Conservation (phyloP, 1,140 invertebrate genomes). For the Drosophila aff. region DNA sequence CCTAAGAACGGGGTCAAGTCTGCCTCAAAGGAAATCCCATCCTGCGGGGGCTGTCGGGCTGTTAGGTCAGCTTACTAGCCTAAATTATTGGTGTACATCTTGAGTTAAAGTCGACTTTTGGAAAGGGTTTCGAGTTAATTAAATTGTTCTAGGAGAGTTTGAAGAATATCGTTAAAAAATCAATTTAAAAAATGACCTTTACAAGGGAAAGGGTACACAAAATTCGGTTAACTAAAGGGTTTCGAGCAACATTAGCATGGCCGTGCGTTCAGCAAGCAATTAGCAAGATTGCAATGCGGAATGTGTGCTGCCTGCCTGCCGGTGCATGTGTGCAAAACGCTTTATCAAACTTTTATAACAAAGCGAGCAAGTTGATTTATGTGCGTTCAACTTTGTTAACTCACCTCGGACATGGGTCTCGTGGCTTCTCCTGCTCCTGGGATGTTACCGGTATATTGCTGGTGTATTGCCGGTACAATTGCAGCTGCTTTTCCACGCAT, state of each 20-base stretch:
- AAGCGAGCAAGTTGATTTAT: conserved; percentile 78
- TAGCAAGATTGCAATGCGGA: conserved; percentile 79
- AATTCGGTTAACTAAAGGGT: conserved; percentile 18
- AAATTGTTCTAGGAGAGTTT: neutral
- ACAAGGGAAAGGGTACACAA: conserved; percentile 13
- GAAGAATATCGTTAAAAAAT: neutral
- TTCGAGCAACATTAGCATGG: conserved; percentile 60
- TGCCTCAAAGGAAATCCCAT: conserved; percentile 17
- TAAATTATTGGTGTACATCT: neutral
- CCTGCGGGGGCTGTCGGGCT: conserved; percentile 13
- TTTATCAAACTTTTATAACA: conserved; percentile 83
- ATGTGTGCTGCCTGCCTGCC: conserved; percentile 45
- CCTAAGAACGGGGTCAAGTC: conserved; percentile 41
- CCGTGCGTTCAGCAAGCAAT: conserved; percentile 73
- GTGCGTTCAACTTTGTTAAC: conserved; percentile 80
- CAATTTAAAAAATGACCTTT: neutral
- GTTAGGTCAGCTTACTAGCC: neutral
- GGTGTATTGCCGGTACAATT: conserved; percentile 2
- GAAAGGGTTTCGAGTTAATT: neutral
- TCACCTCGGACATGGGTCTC: conserved; percentile 61
- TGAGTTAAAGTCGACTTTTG: neutral
- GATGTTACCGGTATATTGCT: conserved; percentile 4
- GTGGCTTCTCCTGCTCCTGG: conserved; percentile 9
- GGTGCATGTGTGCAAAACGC: conserved; percentile 70
- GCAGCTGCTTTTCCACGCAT: conserved; percentile 32